Evolutionary conservation across 1,140 invertebrate species (phyloP), one percentile per base, ranked within the genome.

Genomic region (Danaus plexippus): DNA sequence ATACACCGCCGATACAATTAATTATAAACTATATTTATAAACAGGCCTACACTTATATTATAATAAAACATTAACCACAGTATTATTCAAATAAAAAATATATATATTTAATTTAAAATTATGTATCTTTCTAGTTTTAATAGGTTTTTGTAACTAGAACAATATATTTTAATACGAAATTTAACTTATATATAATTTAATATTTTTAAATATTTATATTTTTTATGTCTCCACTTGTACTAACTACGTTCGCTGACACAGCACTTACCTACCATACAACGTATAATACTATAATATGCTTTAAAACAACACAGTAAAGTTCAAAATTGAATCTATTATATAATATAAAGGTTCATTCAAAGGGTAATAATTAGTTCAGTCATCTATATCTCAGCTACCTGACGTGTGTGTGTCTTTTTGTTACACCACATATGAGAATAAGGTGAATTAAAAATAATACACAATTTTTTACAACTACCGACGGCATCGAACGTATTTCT

Each of bases 301-400:
- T 11, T 56, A 53, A 15, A 4, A 6, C 1, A 0, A 10, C 46
- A 9, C 1, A 51, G 54, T 56, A 64, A 54, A 40, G 53, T 41
- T 43, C 32, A 54, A 46, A 61, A 11, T 53, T 41, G 22, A 32
- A 4, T 32, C 2, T 6, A 2, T 0, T 18, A 58, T 61, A 9
- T 15, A 42, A 50, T 41, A 32, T 50, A 13, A 49, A 11, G 9
- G 43, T 57, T 64, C 45, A 68, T 60, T 65, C 43, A 56, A 70
- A 70, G 60, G 52, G 58, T 43, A 63, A 64, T 73, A 77, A 77
- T 77, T 77, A 75, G 66, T 71, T 69, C 71, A 70, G 70, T 65
- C 22, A 63, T 60, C 63, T 61, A 58, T 64, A 50, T 64, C 47
- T 51, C 54, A 1, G 70, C 69, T 73, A 71, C 68, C 70, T 73